phyloP scores from a whole-genome alignment of 2,888 invertebrate species.

The Syrista parreyssii region DNA sequence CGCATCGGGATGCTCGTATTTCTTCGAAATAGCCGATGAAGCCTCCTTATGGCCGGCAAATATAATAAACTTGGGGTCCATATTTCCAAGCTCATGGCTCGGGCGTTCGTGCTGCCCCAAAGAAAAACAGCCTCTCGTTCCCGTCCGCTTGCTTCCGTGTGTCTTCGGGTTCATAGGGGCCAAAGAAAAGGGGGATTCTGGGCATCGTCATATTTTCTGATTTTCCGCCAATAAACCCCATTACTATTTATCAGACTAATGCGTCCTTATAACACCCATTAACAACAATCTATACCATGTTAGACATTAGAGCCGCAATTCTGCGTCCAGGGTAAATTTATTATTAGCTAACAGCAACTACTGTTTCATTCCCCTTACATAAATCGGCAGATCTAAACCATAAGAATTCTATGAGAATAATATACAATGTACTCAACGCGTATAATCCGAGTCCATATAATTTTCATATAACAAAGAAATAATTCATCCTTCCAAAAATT shows the following conservation, averaged over 20 bases:
- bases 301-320: conserved; percentile 46
- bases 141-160: conserved; percentile 22
- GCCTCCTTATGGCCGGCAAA: conserved; percentile 63
- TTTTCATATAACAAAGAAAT: not conserved
- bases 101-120: conserved; percentile 41
- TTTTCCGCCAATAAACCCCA: conserved; percentile 66
- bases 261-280: conserved; percentile 63
- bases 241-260: conserved; percentile 67
- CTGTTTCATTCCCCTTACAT: not conserved
- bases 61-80: conserved; percentile 64
- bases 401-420: not conserved
- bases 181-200: conserved; percentile 41
- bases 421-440: not conserved
- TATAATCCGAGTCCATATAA: not conserved
- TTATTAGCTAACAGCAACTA: conserved; percentile 26
- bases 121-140: conserved; percentile 43
- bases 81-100: conserved; percentile 60
- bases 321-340: conserved; percentile 33
- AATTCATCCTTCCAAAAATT: not conserved
- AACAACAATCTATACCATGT: conserved; percentile 62
- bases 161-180: conserved; percentile 21
- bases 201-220: conserved; percentile 63
- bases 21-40: conserved; percentile 62
- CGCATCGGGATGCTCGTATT: conserved; percentile 49
- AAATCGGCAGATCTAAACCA: not conserved